Conservation (phyloP, 1,140 invertebrate genomes). For the Xylocopa sonorina region DNA sequence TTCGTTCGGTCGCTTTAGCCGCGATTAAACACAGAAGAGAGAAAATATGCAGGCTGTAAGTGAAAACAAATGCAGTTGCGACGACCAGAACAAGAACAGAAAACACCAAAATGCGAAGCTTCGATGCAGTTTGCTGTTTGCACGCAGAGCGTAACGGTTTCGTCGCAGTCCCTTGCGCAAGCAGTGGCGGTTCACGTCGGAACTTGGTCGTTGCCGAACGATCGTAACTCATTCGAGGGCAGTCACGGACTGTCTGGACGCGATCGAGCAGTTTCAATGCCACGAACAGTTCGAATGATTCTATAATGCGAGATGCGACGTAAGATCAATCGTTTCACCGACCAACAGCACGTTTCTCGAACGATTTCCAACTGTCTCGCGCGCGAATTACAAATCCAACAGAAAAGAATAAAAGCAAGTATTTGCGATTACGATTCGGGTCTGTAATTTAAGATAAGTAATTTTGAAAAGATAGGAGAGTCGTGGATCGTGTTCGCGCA, state of each 20-base stretch:
- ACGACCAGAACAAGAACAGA: slow-evolving; percentile 45
- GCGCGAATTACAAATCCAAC: slow-evolving; percentile 12
- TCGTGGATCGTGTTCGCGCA: neutral
- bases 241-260: neutral
- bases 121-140: slow-evolving; percentile 23
- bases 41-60: slow-evolving; percentile 18
- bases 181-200: slow-evolving; percentile 36
- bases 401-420: neutral
- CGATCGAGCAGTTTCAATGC: neutral
- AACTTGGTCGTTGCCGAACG: neutral
- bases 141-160: slow-evolving; percentile 14
- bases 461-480: neutral
- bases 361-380: slow-evolving; percentile 3
- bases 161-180: slow-evolving; percentile 11
- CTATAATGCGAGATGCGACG: slow-evolving; percentile 13
- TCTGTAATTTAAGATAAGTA: too few relatives aligned
- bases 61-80: slow-evolving; percentile 33
- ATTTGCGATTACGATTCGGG: too few relatives aligned
- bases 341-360: neutral
- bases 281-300: neutral
- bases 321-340: slow-evolving; percentile 31
- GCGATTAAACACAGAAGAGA: slow-evolving; percentile 11
- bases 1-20: slow-evolving; percentile 24
- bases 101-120: slow-evolving; percentile 47
- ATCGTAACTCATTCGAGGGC: neutral